Conservation (phyloP, 2,113 vertebrate species). For the Cephalopholis sonnerati region DNA sequence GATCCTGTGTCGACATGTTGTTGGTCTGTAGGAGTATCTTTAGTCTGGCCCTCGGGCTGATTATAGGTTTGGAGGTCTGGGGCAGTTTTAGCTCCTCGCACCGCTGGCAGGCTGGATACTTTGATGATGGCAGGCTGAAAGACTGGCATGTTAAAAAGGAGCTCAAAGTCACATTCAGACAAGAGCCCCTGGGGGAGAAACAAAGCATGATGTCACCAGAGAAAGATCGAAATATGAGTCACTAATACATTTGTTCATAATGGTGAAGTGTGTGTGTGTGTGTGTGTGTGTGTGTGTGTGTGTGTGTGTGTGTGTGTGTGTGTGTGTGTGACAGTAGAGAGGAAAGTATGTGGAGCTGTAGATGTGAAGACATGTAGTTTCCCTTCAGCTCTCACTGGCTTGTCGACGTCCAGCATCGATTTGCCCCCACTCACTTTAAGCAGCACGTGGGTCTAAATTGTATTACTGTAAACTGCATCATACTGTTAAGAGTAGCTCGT, state of each 20-base stretch:
- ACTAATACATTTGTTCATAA: slow-evolving; percentile 52
- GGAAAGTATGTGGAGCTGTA: background rate
- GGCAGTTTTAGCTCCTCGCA: slow-evolving; percentile 20
- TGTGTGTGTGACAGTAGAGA: background rate
- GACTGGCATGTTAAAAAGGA: slow-evolving; percentile 31
- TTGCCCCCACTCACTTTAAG: slow-evolving; percentile 41
- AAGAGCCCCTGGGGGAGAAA: slow-evolving; percentile 43
- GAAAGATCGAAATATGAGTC: slow-evolving; percentile 59
- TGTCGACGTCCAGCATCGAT: slow-evolving; percentile 45
- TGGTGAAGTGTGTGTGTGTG: slow-evolving; percentile 22
- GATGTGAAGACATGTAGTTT: slow-evolving; percentile 19
- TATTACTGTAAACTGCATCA: slow-evolving; percentile 72
- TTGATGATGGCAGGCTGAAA: slow-evolving; percentile 49
- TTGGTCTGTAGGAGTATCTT: slow-evolving; percentile 50
- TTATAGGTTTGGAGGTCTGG: slow-evolving; percentile 53
- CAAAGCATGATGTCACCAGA: slow-evolving; percentile 70
- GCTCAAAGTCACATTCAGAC: slow-evolving; percentile 47
- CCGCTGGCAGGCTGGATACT: background rate
- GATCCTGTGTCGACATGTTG: slow-evolving; percentile 48
- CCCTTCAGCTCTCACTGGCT: slow-evolving; percentile 28
- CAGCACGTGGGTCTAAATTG: slow-evolving; percentile 72
- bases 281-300: slow-evolving; percentile 18
- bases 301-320: background rate
- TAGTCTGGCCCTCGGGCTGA: slow-evolving; percentile 59
- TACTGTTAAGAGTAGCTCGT: slow-evolving; percentile 58